Evolutionary conservation across 2,797 vertebrate species (phyloP).

Genomic region (Hippocampus kuda): DNA sequence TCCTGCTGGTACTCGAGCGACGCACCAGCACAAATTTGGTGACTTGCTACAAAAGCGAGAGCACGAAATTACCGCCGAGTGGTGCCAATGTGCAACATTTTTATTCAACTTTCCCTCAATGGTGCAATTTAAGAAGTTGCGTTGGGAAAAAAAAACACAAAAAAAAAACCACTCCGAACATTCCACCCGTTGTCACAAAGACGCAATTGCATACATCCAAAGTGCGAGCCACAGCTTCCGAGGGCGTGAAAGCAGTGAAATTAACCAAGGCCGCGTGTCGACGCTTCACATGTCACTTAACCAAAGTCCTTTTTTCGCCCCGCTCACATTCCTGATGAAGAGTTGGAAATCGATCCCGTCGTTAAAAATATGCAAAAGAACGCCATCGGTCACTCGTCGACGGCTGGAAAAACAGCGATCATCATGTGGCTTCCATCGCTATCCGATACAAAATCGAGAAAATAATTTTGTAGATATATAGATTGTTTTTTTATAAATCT

Average conservation of each 20-base stretch:
- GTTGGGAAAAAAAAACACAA: not conserved
- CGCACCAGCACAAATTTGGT: not conserved
- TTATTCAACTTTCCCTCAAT: conserved; percentile 4
- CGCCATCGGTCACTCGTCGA: not conserved
- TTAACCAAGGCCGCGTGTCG: not conserved
- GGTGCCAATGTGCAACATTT: not conserved
- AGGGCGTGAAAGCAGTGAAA: not conserved
- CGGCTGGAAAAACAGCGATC: not conserved
- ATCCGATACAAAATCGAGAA: conserved; percentile 66
- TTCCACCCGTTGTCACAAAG: not conserved
- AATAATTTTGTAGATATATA: conserved; percentile 54
- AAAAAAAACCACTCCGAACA: not conserved
- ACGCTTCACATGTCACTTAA: not conserved
- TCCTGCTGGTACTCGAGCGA: not conserved
- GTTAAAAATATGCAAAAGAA: conserved; percentile 1
- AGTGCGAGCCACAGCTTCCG: not conserved
- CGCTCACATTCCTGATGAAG: not conserved
- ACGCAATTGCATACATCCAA: not conserved
- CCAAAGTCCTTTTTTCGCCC: not conserved
- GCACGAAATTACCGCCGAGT: not conserved
- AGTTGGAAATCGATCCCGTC: not conserved
- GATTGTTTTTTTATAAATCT: conserved; percentile 20
- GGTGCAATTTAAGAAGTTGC: conserved; percentile 6
- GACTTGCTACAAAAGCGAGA: not conserved
- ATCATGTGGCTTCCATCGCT: not conserved